Evolutionary conservation across 1,140 invertebrate genomes (phyloP).

Genomic region (Drosophila varians): DNA sequence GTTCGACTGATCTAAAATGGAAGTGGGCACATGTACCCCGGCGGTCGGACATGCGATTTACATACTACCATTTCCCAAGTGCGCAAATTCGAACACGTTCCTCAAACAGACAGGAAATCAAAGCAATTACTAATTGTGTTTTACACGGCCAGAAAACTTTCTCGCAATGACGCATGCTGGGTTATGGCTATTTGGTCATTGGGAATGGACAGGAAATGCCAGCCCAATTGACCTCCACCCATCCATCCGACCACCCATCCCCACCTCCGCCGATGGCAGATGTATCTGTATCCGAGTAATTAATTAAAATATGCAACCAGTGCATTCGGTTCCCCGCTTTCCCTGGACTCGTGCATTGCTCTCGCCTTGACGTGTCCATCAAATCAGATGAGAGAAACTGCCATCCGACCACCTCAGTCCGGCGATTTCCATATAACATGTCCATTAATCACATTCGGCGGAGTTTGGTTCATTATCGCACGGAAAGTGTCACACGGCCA

Average conservation of each 20-base stretch:
- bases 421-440: constrained; percentile 48
- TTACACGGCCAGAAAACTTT: constrained; percentile 41
- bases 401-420: constrained; percentile 10
- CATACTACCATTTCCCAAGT: constrained; percentile 57
- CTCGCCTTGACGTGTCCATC: constrained; percentile 47
- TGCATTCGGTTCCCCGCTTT: constrained; percentile 32
- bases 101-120: constrained; percentile 62
- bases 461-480: constrained; percentile 65
- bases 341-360: constrained; percentile 23
- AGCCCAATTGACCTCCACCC: constrained; percentile 49
- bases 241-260: not conserved
- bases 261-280: constrained; percentile 14
- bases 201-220: constrained; percentile 62
- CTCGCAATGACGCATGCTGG: constrained; percentile 19
- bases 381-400: constrained; percentile 14
- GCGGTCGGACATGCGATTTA: constrained; percentile 54
- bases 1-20: constrained; percentile 34
- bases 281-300: constrained; percentile 51
- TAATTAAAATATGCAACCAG: constrained; percentile 63
- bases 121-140: constrained; percentile 54
- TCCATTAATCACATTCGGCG: constrained; percentile 70
- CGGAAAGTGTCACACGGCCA: constrained; percentile 65
- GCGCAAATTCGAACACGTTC: constrained; percentile 69
- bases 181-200: constrained; percentile 26
- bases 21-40: constrained; percentile 55